Base-by-base conservation (phyloP, 2,888 invertebrate species). In the Mylabris sibirica region DNA sequence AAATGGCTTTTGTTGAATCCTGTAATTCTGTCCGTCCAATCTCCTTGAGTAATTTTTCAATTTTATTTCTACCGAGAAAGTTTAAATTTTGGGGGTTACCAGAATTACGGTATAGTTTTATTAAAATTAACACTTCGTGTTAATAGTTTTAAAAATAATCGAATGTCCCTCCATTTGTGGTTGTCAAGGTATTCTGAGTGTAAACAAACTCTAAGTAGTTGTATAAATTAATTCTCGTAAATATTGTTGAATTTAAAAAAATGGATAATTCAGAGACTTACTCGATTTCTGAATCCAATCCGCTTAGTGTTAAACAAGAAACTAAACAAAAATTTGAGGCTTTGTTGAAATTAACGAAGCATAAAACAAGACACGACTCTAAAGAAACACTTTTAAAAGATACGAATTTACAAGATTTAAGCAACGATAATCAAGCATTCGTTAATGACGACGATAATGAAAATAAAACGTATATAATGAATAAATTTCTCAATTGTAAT, bases 271-370 rank as follows among this genome's bases (percentile, higher is more conserved):
- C 61, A 12, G 61, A 61, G 17, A 61, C 38, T 17, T 61, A 60
- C 22, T 20, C 68, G 35, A 59, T 65, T 22, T 22, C 53, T 22
- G 53, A 53, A 22, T 53, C 53, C 20, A 63, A 68, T 68, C 65
- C 67, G 53, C 59, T 66, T 49, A 77, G 76, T 71, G 70, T 80
- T 59, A 78, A 75, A 64, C 73, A 75, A 59, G 81, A 82, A 76
- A 83, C 84, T 12, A 81, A 79, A 74, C 76, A 77, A 38, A 79
- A 79, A 70, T 83, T 84, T 72, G 80, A 83, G 41, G 74, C 77
- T 8, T 72, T 83, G 65, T 68, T 83, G 41, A 81, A 79, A 72
- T 68, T 74, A 22, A 81, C 81, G 1, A 72, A 79, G 69, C 59
- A 53, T 44, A 30, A 44, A 44, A 12, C 49, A 11, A 44, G 11